Percentiles rank a stretch among this genome's conserved stretches.
These are phyloP conservation scores for Anoplius nigerrimus DNA, from an alignment of 2,888 invertebrate species.

Conservation along the genomic window DNA sequence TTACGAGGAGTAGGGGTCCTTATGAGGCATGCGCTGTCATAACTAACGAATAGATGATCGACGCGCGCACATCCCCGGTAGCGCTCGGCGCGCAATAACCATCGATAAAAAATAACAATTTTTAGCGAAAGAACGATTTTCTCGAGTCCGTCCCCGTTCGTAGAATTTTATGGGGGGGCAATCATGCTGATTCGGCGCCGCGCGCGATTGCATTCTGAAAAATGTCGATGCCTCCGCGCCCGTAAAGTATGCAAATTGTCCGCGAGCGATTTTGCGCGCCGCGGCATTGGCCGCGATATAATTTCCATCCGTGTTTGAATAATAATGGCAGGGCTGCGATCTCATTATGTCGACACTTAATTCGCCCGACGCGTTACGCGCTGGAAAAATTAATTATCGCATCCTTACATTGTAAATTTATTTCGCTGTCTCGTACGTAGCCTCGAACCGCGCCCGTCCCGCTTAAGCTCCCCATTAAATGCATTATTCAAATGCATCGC, in stretches of 20 bases:
- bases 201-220: background rate
- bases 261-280: background rate
- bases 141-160: too few relatives aligned
- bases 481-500: constrained; percentile 17
- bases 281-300: background rate
- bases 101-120: too few relatives aligned
- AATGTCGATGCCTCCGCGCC: background rate
- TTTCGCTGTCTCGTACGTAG: background rate
- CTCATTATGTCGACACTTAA: constrained; percentile 8
- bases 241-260: background rate
- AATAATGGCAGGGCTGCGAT: background rate
- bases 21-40: too few relatives aligned
- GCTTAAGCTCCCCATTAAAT: background rate
- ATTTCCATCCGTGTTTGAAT: constrained; percentile 6
- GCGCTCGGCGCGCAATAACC: too few relatives aligned
- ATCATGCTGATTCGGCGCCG: too few relatives aligned
- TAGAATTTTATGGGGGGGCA: too few relatives aligned
- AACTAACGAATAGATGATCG: too few relatives aligned
- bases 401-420: background rate
- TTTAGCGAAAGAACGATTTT: too few relatives aligned
- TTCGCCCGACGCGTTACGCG: background rate
- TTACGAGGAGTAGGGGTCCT: too few relatives aligned
- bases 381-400: background rate
- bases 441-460: background rate
- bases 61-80: too few relatives aligned